Evolutionary conservation across 2,888 invertebrate genomes (phyloP).

Genomic region (Phortica okadai): DNA sequence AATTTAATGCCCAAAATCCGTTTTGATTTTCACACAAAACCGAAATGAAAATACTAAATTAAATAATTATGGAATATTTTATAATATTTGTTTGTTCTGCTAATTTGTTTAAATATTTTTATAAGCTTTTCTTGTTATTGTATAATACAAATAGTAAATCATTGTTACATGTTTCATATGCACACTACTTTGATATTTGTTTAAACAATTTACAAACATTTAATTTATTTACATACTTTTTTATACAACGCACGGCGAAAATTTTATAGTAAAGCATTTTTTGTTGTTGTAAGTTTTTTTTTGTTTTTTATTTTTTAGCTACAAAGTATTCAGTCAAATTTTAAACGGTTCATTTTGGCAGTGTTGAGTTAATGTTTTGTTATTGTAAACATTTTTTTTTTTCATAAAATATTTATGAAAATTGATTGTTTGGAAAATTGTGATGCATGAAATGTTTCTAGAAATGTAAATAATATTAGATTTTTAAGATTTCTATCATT

Average conservation of each 20-base stretch:
- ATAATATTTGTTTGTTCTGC: too few relatives aligned
- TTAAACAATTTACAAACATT: conserved; percentile 3
- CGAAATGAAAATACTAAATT: too few relatives aligned
- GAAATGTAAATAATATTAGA: too few relatives aligned
- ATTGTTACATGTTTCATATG: background rate
- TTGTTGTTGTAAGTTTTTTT: background rate
- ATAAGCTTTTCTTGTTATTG: too few relatives aligned
- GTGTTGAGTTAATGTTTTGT: conserved; percentile 61
- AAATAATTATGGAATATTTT: too few relatives aligned
- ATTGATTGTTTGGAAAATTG: background rate
- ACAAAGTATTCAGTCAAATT: conserved; percentile 48
- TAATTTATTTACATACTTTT: background rate
- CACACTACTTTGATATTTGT: background rate
- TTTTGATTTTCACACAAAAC: background rate
- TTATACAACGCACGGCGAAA: background rate
- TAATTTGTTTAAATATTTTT: too few relatives aligned
- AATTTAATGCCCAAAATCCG: background rate
- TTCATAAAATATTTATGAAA: conserved; percentile 1
- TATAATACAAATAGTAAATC: background rate
- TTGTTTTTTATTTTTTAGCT: conserved; percentile 22
- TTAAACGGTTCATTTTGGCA: conserved; percentile 64
- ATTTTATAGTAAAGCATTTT: background rate
- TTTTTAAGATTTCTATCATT: too few relatives aligned
- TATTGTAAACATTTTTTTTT: conserved; percentile 30
- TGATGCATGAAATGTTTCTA: background rate